These are phyloP conservation scores for Elephas maximus DNA, from an alignment of 2,113 vertebrate genomes.

Conservation along the genomic window DNA sequence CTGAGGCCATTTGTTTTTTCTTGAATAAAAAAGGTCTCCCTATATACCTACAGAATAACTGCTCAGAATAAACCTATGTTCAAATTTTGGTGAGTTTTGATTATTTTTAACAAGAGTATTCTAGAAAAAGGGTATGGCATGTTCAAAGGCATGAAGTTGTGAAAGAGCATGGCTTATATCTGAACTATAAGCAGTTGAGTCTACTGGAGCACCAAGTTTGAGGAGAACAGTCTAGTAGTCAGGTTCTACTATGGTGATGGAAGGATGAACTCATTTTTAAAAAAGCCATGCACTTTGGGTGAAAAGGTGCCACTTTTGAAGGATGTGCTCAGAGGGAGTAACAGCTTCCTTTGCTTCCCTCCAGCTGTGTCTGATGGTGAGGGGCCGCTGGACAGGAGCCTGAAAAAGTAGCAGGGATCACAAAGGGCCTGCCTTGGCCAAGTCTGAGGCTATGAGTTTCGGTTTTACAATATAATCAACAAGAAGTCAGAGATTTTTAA, in stretches of 20 bases:
- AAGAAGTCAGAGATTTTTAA: not conserved
- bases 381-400: not conserved
- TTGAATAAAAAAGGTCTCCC: too few species aligned
- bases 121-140: not conserved
- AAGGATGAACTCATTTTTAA: not conserved
- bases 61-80: too few species aligned
- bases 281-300: not conserved
- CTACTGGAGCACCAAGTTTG: not conserved
- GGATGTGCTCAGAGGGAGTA: not conserved
- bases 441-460: not conserved
- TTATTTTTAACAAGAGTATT: not conserved
- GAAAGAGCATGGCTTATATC: not conserved
- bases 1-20: too few species aligned
- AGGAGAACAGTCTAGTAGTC: constrained; percentile 7
- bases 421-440: not conserved
- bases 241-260: not conserved
- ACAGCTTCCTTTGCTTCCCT: not conserved
- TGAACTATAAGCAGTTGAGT: not conserved
- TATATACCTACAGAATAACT: too few species aligned
- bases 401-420: not conserved
- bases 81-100: too few species aligned
- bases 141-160: not conserved
- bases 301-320: not conserved
- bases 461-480: not conserved
- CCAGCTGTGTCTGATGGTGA: not conserved